Evolutionary conservation across 2,113 vertebrate species (phyloP).

Genomic region (Tyrannus savana): DNA sequence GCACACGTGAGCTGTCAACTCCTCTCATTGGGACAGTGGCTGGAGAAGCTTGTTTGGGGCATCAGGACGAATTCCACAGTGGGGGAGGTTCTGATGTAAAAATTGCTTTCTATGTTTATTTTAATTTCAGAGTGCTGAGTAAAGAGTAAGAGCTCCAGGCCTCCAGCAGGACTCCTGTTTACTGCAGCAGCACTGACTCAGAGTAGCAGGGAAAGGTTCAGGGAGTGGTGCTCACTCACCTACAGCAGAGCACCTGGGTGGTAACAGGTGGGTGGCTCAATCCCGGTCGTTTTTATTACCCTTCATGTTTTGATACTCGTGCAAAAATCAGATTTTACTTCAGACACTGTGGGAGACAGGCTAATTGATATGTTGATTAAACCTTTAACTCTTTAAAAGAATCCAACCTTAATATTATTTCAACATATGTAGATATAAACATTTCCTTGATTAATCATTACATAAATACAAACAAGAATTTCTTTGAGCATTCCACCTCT

Average conservation of each 20-base stretch:
- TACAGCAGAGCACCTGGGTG: neutral
- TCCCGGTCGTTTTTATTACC: neutral
- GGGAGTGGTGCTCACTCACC: neutral
- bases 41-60: neutral
- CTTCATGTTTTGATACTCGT: neutral
- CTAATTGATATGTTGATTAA: neutral
- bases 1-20: accelerated
- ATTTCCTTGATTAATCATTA: neutral
- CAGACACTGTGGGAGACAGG: neutral
- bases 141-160: neutral
- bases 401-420: neutral
- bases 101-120: conserved; percentile 5
- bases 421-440: neutral
- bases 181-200: neutral
- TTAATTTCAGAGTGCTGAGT: conserved; percentile 34
- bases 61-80: neutral
- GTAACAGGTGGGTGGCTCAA: neutral
- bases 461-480: neutral
- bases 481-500: neutral
- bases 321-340: neutral
- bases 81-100: neutral
- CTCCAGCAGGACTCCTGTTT: neutral
- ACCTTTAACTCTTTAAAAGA: neutral
- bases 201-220: neutral
- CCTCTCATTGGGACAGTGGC: neutral